Evolutionary conservation across 2,797 vertebrate genomes (phyloP).

Genomic region (Arnoldichthys spilopterus): DNA sequence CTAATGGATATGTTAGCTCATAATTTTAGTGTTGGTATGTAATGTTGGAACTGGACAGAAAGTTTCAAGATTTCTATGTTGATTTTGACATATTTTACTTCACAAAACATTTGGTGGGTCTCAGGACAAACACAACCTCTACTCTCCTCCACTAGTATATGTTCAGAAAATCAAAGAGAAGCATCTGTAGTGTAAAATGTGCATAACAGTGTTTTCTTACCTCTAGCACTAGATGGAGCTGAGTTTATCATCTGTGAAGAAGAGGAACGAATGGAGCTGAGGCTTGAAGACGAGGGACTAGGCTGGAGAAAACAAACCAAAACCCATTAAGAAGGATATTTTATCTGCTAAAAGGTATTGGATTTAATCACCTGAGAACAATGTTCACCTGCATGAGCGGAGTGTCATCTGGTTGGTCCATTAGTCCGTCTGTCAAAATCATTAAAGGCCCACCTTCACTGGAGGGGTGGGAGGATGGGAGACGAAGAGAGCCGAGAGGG

Average conservation of each 20-base stretch:
- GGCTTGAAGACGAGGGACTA: conserved; percentile 97
- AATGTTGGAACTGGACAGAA: too few species aligned
- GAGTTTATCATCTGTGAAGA: conserved; percentile 98
- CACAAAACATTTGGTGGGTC: too few species aligned
- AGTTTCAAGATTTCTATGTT: too few species aligned
- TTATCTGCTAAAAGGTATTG: not conserved
- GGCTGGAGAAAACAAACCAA: conserved; percentile 78
- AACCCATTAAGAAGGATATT: not conserved
- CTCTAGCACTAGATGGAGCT: conserved; percentile 95
- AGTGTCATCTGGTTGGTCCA: conserved; percentile 91
- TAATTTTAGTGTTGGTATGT: too few species aligned
- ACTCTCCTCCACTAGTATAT: too few species aligned
- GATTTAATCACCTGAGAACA: not conserved
- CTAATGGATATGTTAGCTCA: too few species aligned
- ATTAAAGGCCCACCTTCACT: conserved; percentile 94
- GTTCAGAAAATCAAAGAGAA: not conserved
- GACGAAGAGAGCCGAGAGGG: conserved; percentile 89
- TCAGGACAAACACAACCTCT: too few species aligned
- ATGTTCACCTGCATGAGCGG: conserved; percentile 92
- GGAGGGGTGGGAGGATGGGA: conserved; percentile 94
- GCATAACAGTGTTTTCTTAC: conserved; percentile 71
- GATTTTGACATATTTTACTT: too few species aligned
- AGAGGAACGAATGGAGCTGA: conserved; percentile 97
- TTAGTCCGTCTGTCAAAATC: conserved; percentile 90
- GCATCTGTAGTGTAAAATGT: not conserved